Percentiles rank a stretch among this genome's conserved stretches.
Conservation (phyloP, 1,140 invertebrate species). For the Magallana gigas region DNA sequence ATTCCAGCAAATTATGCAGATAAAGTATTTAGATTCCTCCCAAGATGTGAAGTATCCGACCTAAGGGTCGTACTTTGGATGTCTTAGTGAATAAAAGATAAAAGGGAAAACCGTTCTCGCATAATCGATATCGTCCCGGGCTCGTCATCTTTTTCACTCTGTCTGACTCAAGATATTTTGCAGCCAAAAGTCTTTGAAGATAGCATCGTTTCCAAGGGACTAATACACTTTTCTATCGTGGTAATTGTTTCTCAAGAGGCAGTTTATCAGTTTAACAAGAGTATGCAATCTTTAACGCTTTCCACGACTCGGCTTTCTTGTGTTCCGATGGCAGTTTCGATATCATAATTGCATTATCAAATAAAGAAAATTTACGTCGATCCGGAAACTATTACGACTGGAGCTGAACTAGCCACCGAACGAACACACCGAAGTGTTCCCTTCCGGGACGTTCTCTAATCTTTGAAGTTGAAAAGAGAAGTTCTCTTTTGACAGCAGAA, state of each 20-base stretch:
- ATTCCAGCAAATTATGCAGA: conserved; percentile 28
- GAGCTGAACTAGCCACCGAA: conserved; percentile 12
- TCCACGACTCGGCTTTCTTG: conserved; percentile 27
- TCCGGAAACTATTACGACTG: conserved; percentile 26
- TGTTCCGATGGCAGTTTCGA: conserved; percentile 36
- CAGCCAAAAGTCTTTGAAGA: conserved; percentile 37
- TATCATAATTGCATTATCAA: conserved; percentile 38
- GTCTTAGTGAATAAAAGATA: conserved; percentile 25
- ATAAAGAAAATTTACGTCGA: conserved; percentile 34
- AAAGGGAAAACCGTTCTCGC: conserved; percentile 10
- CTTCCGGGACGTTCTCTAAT: conserved; percentile 32
- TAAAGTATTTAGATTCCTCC: conserved; percentile 36
- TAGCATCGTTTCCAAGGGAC: conserved; percentile 29
- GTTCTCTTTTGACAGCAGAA: conserved; percentile 36
- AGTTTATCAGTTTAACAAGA: conserved; percentile 29
- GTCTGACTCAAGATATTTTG: conserved; percentile 37
- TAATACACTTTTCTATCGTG: conserved; percentile 34
- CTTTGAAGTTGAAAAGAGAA: conserved; percentile 34
- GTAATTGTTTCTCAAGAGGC: conserved; percentile 37
- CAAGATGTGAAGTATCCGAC: conserved; percentile 33
- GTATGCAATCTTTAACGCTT: conserved; percentile 37
- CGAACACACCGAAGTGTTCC: conserved; percentile 29
- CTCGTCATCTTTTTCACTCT: conserved; percentile 35
- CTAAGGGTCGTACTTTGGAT: conserved; percentile 28
- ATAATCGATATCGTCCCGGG: conserved; percentile 36